Percentiles rank a stretch among this genome's conserved stretches.
These are phyloP conservation scores for Allobates femoralis DNA, from an alignment of 2,797 vertebrate genomes.

Conservation along the genomic window DNA sequence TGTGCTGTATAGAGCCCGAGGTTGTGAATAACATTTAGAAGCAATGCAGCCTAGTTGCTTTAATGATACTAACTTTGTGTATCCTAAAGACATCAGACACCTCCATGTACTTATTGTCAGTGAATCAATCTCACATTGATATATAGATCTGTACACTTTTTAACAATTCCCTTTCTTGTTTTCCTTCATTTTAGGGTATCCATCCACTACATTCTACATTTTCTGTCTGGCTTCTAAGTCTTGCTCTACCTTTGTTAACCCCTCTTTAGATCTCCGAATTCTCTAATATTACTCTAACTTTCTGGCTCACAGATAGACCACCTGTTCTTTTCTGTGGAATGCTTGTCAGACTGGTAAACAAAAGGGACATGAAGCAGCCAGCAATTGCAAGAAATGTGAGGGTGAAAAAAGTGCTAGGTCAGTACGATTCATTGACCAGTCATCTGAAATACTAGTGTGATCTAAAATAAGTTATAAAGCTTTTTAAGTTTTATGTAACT, in stretches of 20 bases:
- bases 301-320: conserved; percentile 52
- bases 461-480: conserved; percentile 26
- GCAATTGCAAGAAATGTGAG: conserved; percentile 56
- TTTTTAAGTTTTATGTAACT: conserved; percentile 34
- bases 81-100: background rate
- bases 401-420: conserved; percentile 57
- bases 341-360: conserved; percentile 54
- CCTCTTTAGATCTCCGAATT: conserved; percentile 37
- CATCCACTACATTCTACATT: conserved; percentile 38
- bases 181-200: conserved; percentile 47
- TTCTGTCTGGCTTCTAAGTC: conserved; percentile 49
- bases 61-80: background rate
- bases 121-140: conserved; percentile 24
- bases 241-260: conserved; percentile 21
- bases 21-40: background rate
- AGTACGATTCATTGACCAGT: conserved; percentile 51
- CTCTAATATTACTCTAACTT: conserved; percentile 46
- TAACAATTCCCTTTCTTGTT: conserved; percentile 32
- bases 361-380: conserved; percentile 56
- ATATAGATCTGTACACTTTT: conserved; percentile 33
- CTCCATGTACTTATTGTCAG: conserved; percentile 12
- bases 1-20: background rate
- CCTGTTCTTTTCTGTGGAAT: conserved; percentile 55
- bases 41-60: background rate
- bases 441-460: conserved; percentile 41